Evolutionary conservation across 2,888 invertebrate genomes (phyloP).

Genomic region (Pharmacophagus antenor): DNA sequence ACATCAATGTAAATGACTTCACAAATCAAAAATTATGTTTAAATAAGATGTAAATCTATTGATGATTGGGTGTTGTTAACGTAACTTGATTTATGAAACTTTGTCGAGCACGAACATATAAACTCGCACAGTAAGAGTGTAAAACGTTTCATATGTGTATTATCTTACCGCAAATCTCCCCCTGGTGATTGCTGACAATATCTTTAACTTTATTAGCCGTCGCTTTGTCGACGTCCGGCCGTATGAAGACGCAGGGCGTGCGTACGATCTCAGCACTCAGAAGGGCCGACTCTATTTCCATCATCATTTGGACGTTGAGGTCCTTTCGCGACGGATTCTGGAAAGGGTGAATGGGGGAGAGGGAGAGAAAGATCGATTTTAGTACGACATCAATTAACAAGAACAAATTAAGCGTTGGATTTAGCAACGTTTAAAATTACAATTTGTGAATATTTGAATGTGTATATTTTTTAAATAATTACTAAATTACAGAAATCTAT

Average conservation of each 20-base stretch:
- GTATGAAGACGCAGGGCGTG: constrained; percentile 89
- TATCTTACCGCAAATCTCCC: constrained; percentile 82
- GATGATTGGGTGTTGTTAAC: too few relatives aligned
- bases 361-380: constrained; percentile 35
- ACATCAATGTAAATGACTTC: too few relatives aligned
- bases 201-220: constrained; percentile 91
- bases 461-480: background rate
- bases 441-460: background rate
- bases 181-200: constrained; percentile 92
- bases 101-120: too few relatives aligned
- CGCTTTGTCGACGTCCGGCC: constrained; percentile 91
- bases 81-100: too few relatives aligned
- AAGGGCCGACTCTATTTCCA: constrained; percentile 91
- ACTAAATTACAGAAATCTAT: background rate
- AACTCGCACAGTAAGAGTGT: too few relatives aligned
- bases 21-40: too few relatives aligned
- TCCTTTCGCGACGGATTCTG: constrained; percentile 95
- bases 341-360: constrained; percentile 60
- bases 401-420: background rate
- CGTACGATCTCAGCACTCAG: constrained; percentile 89
- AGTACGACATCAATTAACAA: constrained; percentile 8
- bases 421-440: background rate
- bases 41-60: too few relatives aligned
- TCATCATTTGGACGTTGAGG: constrained; percentile 95
- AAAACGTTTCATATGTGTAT: background rate